phyloP scores from a whole-genome alignment of 2,888 invertebrate genomes.

The Agriotes lineatus region DNA sequence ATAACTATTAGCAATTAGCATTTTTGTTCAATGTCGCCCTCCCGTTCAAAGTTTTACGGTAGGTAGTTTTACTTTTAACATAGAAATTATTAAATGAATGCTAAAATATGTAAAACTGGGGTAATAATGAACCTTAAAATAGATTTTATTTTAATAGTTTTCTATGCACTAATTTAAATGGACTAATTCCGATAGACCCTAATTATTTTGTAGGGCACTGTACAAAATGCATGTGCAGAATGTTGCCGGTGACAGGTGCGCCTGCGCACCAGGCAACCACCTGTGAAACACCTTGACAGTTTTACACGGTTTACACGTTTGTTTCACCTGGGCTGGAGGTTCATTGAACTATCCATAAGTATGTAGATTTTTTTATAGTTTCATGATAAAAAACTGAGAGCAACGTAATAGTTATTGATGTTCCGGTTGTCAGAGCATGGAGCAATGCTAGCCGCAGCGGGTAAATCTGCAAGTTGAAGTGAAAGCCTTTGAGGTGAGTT shows the following conservation, averaged over 20 bases:
- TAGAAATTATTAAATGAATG: no score
- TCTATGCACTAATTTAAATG: no score
- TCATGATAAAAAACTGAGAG: conserved; percentile 41
- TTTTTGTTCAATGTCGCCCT: no score
- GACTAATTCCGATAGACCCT: no score
- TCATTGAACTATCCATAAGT: conserved; percentile 50
- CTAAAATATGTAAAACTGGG: no score
- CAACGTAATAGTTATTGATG: conserved; percentile 48
- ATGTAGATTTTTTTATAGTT: conserved; percentile 47
- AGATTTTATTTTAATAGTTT: no score
- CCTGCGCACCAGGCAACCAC: conserved; percentile 48
- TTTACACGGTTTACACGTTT: conserved; percentile 45
- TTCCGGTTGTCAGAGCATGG: conserved; percentile 40
- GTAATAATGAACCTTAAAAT: no score
- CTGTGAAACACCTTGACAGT: conserved; percentile 50
- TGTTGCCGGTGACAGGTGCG: conserved; percentile 4
- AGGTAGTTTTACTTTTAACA: no score
- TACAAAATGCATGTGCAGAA: conserved; percentile 3
- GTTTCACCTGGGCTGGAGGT: conserved; percentile 47
- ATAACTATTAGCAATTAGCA: no score
- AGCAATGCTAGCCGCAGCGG: conserved; percentile 34
- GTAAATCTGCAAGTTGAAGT: conserved; percentile 28
- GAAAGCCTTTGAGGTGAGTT: conserved; percentile 47
- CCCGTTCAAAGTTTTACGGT: no score
- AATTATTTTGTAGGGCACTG: not conserved